Evolutionary conservation across 1,140 invertebrate genomes (phyloP), one percentile per base, ranked within the genome.

Genomic region (Trachymyrmex cornetzi): DNA sequence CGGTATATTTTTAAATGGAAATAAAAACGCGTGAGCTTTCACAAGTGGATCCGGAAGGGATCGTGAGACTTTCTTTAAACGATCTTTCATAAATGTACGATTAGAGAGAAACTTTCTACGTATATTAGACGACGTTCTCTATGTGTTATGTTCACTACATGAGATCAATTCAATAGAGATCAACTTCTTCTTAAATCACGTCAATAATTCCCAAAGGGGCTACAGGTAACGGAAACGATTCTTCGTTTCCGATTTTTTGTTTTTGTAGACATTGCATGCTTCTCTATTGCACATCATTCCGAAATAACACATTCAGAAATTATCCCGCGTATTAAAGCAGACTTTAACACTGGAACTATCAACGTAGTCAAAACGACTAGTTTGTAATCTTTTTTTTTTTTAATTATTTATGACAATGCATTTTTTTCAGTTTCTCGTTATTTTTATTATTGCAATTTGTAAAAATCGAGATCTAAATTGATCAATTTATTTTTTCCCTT

Each of bases 41-140:
- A 19, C 34, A 22, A 82, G 30, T n/a, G 48, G 77, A 81, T 81
- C 77, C 77, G 66, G 30, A 44, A 81, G 63, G 66, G 79, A 71
- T 71, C 38, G 64, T 81, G 66, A 34, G 66, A 81, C 66, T 71
- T 81, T 57, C 79, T 59, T 81, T 71, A 6, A 81, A 81, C 50
- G 11, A 71, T 81, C 79, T 71, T 71, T 81, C 64, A 38, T 81
- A 81, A 81, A 24, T 81, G 79, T 81, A 48, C 14, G 34, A 71
- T 55, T 81, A 81, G 66, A 30, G 30, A 30, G 30, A 81, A 57
- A 71, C 64, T 81, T 69, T 81, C 77, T 71, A 71, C 79, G 19
- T 81, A 71, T 59, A 71, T 71, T 81, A 81, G 30, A 81, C 11
- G 79, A 71, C 19, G 19, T 59, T 71, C 64, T 71, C 16, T 71